phyloP scores from a whole-genome alignment of 2,888 invertebrate species.

The Acronicta alni region DNA sequence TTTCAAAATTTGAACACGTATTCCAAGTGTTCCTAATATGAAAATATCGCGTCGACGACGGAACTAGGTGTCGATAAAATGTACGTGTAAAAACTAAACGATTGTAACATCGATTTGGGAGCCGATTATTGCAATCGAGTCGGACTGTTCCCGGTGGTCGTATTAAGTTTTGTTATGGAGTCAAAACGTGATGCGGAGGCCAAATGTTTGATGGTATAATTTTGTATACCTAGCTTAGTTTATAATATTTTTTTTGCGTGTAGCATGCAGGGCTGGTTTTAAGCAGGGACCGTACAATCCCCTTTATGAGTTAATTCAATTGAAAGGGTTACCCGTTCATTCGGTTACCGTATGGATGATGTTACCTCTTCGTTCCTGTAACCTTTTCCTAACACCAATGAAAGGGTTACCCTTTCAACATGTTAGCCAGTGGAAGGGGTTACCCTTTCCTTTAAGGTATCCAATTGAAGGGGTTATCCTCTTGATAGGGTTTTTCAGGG shows the following conservation, averaged over 20 bases:
- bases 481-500: too few species aligned
- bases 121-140: constrained; percentile 45
- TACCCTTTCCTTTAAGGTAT: too few species aligned
- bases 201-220: constrained; percentile 16
- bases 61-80: constrained; percentile 5
- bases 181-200: constrained; percentile 22
- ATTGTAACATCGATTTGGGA: constrained; percentile 35
- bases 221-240: not conserved
- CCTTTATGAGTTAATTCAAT: too few species aligned
- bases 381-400: too few species aligned
- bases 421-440: too few species aligned
- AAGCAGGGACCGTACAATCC: too few species aligned
- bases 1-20: constrained; percentile 26
- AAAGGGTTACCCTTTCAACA: too few species aligned
- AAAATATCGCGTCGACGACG: constrained; percentile 10
- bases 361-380: too few species aligned
- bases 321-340: too few species aligned
- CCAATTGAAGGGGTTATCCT: too few species aligned
- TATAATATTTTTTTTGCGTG: not conserved
- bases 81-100: constrained; percentile 20
- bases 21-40: constrained; percentile 15
- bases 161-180: constrained; percentile 34
- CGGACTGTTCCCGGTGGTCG: constrained; percentile 33
- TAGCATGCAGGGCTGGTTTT: too few species aligned
- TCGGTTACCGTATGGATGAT: too few species aligned